Base-by-base conservation (phyloP, 2,113 vertebrate genomes). In the Erythrolamprus reginae region DNA sequence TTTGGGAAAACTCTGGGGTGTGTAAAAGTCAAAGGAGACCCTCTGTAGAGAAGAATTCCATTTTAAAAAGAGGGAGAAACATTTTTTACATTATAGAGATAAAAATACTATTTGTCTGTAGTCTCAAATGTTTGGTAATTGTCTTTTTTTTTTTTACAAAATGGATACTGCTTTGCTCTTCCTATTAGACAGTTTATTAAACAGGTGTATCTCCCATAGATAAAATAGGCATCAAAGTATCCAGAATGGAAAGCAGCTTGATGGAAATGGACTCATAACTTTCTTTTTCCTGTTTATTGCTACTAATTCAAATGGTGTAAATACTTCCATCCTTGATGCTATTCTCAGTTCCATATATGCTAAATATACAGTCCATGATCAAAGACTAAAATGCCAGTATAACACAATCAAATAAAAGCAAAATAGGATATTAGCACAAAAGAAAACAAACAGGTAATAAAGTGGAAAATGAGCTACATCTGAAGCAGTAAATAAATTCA, bases 71-170 rank as follows among this genome's bases (percentile, higher is more conserved):
- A 94, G 53, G 28, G 50, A 26, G 84, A 52, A 51, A 86, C 13
- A 17, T 86, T 33, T 33, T 52, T 52, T 51, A 51, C 84, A 52
- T 33, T 33, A 86, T 51, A 52, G 28, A 52, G 48, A 52, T 10
- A 86, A 23, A 86, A 86, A 52, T 33, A 33, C 9, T 86, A 92
- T 93, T 92, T 95, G 94, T 88, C 93, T 92, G 86, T 1, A 3
- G 51, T 93, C 91, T 92, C 77, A 77, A 42, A 92, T 92, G 91
- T 84, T 94, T 95, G 94, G 93, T 93, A 94, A 92, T 93, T 93
- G 24, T 94, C 45, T 45, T 45, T 45, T 94, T 92, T 95, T 92
- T 92, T 5, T 89, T 93, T 94, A 96, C 94, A 96, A 92, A 90
- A 89, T 88, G 42, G 0, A 5, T 88, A 91, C 95, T 96, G 92